Percentiles rank a stretch among this genome's conserved stretches.
These are phyloP conservation scores for Gallinago paraguaiae DNA, from an alignment of 2,113 vertebrate genomes.

Conservation along the genomic window DNA sequence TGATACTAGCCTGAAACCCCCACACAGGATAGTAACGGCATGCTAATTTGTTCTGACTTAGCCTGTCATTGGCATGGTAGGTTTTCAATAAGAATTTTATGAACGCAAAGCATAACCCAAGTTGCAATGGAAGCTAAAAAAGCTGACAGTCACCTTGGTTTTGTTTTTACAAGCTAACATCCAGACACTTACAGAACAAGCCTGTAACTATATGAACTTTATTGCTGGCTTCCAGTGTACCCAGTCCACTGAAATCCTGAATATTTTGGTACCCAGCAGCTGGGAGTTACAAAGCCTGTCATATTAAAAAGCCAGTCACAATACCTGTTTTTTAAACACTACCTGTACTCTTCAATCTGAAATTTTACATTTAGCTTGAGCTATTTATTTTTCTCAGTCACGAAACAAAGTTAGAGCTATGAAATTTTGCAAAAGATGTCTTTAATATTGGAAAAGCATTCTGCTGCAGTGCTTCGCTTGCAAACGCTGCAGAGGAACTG, in stretches of 20 bases:
- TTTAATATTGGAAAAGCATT: not conserved
- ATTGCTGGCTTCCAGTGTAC: not conserved
- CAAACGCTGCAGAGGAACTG: slow-evolving; percentile 21
- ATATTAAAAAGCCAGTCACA: not conserved
- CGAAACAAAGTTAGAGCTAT: not conserved
- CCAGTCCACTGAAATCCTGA: not conserved
- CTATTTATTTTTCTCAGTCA: not conserved
- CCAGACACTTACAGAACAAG: not conserved
- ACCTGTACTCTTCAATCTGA: not conserved
- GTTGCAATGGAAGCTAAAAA: not conserved
- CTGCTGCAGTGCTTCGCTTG: not conserved
- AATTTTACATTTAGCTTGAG: not conserved
- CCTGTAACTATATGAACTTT: not conserved
- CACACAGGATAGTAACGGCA: not conserved
- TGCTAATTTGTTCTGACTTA: not conserved
- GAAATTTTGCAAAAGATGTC: not conserved
- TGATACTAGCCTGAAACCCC: not conserved
- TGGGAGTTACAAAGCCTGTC: not conserved
- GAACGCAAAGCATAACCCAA: not conserved
- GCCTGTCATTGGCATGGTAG: not conserved
- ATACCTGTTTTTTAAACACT: not conserved
- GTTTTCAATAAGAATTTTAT: not conserved
- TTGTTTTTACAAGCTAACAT: not conserved
- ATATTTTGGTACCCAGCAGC: not conserved
- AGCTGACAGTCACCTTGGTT: not conserved